These are phyloP conservation scores for Drosophila sturtevanti DNA, from an alignment of 1,140 invertebrate species.

Conservation along the genomic window DNA sequence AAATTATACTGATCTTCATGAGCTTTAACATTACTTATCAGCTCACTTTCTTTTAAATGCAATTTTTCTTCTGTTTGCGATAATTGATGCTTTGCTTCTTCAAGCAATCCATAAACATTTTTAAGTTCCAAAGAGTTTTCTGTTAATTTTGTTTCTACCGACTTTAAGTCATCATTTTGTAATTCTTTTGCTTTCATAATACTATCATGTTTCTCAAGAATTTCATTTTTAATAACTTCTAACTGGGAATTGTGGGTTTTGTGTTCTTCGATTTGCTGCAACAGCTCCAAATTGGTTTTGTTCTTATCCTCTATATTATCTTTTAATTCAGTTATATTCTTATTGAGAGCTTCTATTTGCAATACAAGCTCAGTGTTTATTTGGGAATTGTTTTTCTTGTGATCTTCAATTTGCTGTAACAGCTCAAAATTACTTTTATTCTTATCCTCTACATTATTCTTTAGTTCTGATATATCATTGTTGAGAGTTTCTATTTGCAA, in stretches of 20 bases:
- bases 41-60: conserved; percentile 34
- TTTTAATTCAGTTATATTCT: conserved; percentile 49
- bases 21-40: conserved; percentile 19
- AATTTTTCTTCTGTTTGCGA: conserved; percentile 40
- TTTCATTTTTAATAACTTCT: conserved; percentile 41
- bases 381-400: conserved; percentile 36
- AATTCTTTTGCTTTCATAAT: conserved; percentile 51
- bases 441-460: conserved; percentile 38
- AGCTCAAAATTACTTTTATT: conserved; percentile 44
- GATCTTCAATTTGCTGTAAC: conserved; percentile 55
- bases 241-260: conserved; percentile 37
- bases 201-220: conserved; percentile 47
- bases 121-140: conserved; percentile 48
- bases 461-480: conserved; percentile 47
- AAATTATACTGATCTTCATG: conserved; percentile 44
- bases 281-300: conserved; percentile 32
- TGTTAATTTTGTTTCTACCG: conserved; percentile 8
- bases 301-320: conserved; percentile 41
- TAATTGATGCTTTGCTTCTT: conserved; percentile 43
- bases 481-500: conserved; percentile 58
- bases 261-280: conserved; percentile 59
- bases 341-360: conserved; percentile 59
- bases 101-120: conserved; percentile 33
- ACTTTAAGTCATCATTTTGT: conserved; percentile 39
- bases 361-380: conserved; percentile 49